Conservation (phyloP, 1,140 invertebrate species). For the Acromyrmex echinatior region DNA sequence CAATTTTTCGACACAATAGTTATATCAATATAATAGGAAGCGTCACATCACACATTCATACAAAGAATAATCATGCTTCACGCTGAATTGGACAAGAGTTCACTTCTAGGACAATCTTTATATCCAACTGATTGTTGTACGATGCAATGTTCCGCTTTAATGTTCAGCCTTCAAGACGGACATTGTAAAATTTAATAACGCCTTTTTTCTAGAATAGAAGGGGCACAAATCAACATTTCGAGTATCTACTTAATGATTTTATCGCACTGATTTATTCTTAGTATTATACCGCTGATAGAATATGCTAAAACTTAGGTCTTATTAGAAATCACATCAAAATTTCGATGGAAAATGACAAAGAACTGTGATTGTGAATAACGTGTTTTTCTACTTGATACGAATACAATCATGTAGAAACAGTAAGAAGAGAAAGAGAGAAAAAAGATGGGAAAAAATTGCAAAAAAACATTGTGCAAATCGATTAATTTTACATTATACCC, state of each 20-base stretch:
- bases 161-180: neutral
- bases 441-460: neutral
- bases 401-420: neutral
- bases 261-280: constrained; percentile 28
- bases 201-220: constrained; percentile 10
- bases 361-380: neutral
- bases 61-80: neutral
- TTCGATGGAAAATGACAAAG: neutral
- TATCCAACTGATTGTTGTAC: neutral
- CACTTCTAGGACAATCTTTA: constrained; percentile 6
- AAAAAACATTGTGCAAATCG: neutral
- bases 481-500: neutral
- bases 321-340: neutral
- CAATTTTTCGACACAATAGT: constrained; percentile 51
- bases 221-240: neutral
- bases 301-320: neutral
- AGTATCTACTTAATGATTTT: constrained; percentile 17
- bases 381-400: neutral
- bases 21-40: neutral
- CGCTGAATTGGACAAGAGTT: neutral
- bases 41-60: neutral
- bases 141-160: constrained; percentile 2
- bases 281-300: neutral
- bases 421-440: neutral
- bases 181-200: constrained; percentile 29